Evolutionary conservation across 2,113 vertebrate species (phyloP), one percentile per base, ranked within the genome.

Genomic region (Amblyornis subalaris): DNA sequence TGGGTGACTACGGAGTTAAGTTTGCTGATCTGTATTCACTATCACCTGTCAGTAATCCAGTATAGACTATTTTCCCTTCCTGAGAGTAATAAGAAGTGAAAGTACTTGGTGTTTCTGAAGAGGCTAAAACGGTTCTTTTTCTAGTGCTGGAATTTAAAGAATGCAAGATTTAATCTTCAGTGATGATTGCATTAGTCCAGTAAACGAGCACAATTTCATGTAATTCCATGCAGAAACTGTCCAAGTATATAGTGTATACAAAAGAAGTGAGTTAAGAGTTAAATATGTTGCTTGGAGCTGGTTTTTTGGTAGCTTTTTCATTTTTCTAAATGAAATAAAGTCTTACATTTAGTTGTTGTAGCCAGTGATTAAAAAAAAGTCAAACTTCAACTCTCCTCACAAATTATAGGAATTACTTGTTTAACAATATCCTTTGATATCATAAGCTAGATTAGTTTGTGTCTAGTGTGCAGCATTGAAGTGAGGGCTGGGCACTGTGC

Each of bases 81-180:
- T 80, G 40, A 72, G 82, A 35, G 24, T 38, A 58, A 5, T 73
- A 76, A 50, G 64, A 88, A 76, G n/a, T 45, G 65, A 31, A 57
- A 89, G 61, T 81, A 81, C 33, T 76, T 36, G 20, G 29, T 72
- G 14, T 83, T 94, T 95, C 58, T 92, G 79, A 89, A n/a, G 58
- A 90, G 61, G 35, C 55, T 45, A 67, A 51, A 28, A 53, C 2
- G 10, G 28, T 88, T 91, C 48, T 88, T 33, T 93, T 96, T 84
- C 60, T 89, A 92, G 48, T 45, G 25, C 44, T 87, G 45, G 42
- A 94, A 62, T 76, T 83, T 61, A 87, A 87, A 80, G 81, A 71
- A 74, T 85, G 24, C 7, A 84, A 85, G 64, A 73, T 91, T 76
- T 91, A 90, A 78, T 96, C 45, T 95, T 89, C 38, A 86, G 4